Evolutionary conservation across 2,888 invertebrate genomes (phyloP).

Genomic region (Megastigmus dorsalis): DNA sequence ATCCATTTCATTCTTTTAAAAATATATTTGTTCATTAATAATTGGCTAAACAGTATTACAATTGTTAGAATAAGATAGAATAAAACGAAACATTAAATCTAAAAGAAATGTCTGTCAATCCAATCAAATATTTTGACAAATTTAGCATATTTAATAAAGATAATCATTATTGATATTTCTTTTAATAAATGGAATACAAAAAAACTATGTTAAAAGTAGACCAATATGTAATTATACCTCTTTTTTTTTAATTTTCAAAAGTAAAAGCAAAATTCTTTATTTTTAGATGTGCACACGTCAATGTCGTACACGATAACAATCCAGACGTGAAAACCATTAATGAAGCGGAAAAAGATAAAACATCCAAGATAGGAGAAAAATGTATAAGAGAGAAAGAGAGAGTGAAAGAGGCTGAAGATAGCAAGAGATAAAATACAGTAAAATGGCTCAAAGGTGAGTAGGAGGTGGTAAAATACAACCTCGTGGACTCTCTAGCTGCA

Average conservation of each 20-base stretch:
- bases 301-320: slow-evolving; percentile 38
- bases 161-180: too few species aligned
- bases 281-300: slow-evolving; percentile 21
- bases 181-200: too few species aligned
- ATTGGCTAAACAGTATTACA: too few species aligned
- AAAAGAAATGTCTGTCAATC: too few species aligned
- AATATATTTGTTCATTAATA: too few species aligned
- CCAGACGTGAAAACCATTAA: slow-evolving; percentile 42
- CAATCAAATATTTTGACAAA: too few species aligned
- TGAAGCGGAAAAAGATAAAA: slow-evolving; percentile 44
- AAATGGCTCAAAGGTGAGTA: slow-evolving; percentile 34
- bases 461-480: slow-evolving; percentile 23
- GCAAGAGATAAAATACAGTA: slow-evolving; percentile 27
- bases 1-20: too few species aligned
- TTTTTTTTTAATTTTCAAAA: not conserved
- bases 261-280: slow-evolving; percentile 11
- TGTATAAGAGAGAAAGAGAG: not conserved
- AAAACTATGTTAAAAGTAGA: too few species aligned
- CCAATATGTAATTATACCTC: not conserved
- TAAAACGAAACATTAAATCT: too few species aligned
- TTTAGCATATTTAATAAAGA: too few species aligned
- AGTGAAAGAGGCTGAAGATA: slow-evolving; percentile 8
- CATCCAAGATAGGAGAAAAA: slow-evolving; percentile 16
- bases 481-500: not conserved
- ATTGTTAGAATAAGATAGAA: too few species aligned